Evolutionary conservation across 2,113 vertebrate genomes (phyloP).

Genomic region (Oreochromis niloticus): DNA sequence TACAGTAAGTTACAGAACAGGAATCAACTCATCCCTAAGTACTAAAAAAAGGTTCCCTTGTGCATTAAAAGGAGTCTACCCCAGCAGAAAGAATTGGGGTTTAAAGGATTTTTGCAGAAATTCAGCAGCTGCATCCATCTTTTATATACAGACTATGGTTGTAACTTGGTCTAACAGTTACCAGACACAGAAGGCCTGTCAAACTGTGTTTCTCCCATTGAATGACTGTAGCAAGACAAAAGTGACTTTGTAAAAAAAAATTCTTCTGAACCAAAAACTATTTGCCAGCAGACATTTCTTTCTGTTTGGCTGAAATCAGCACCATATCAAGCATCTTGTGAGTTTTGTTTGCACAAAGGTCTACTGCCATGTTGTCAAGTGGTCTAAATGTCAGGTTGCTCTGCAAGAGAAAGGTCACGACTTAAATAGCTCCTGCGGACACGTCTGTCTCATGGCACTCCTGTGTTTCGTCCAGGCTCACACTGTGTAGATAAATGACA

Average conservation of each 20-base stretch:
- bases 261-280: background rate
- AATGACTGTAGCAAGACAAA: background rate
- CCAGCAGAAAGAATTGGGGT: background rate
- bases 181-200: background rate
- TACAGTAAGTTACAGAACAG: background rate
- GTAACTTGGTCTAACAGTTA: background rate
- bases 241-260: background rate
- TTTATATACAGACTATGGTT: background rate
- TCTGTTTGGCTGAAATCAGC: background rate
- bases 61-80: background rate
- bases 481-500: background rate
- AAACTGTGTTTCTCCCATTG: background rate
- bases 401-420: background rate
- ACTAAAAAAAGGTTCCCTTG: background rate
- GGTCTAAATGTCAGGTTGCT: background rate
- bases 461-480: background rate
- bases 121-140: background rate
- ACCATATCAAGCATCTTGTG: background rate
- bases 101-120: background rate
- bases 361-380: background rate
- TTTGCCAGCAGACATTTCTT: background rate
- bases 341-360: background rate
- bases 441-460: background rate
- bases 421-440: background rate
- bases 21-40: background rate